Base-by-base conservation (phyloP, 2,888 invertebrate genomes). In the Ischnus inquisitorius region DNA sequence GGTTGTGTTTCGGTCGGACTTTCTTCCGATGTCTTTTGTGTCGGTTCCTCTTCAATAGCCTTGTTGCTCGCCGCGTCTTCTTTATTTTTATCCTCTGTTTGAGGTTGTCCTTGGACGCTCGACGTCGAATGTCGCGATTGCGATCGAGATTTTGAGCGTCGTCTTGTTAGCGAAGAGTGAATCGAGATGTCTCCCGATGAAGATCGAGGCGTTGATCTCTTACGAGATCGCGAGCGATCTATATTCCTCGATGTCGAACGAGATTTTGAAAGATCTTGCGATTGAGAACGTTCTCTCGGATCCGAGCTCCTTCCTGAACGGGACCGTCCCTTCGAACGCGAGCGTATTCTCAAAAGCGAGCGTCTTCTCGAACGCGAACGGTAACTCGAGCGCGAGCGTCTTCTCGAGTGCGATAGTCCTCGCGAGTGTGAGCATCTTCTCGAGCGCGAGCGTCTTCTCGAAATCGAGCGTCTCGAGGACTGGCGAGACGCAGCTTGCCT, bases 121-220 rank as follows among this genome's bases (percentile, higher is more conserved):
- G 57, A 43, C n/a, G 43, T 72, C 60, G 43, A 60, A 41, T 57
- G 57, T 43, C 41, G 19, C 57, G 71, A 71, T 57, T 41, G 57
- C 41, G 71, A 71, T 22, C 46, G 72, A 46, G 60, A 60, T 60
- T 22, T 25, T 60, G 72, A 72, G 60, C 72, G 60, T 28, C 41
- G 57, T 41, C 4, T 5, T 62, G 34, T n/a, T 43, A 46, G 60
- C 16, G 60, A 28, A 28, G 48, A 62, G 28, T 62, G 62, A 62
- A 3, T 16, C 16, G 62, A 74, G 16, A n/a, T 28, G 4, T 46
- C 46, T 28, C 43, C 34, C 28, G 62, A 46, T 10, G 62, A 25
- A 28, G 74, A 74, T 62, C 74, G 74, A 62, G 62, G 25, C 60
- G n/a, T 72, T 43, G 62, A 60, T 62, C 60, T 62, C 43, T 16